phyloP scores from a whole-genome alignment of 2,113 vertebrate species.

The Acinonyx jubatus region DNA sequence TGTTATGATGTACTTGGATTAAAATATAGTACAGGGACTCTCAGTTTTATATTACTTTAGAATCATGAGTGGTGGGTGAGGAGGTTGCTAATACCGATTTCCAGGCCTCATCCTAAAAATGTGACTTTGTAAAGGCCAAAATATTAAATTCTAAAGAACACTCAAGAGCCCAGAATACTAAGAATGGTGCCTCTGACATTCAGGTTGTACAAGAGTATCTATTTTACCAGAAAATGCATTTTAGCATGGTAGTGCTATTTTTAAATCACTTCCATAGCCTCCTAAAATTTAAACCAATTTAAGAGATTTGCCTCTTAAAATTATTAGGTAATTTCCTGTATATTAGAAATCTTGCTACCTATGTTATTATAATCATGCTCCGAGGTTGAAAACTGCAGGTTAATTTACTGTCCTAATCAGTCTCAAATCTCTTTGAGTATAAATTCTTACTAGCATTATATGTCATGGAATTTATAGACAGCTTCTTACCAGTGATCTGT shows the following conservation, averaged over 20 bases:
- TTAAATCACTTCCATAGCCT: background rate
- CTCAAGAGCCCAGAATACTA: background rate
- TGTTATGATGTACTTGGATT: constrained; percentile 10
- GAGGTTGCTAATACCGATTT: background rate
- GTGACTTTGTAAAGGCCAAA: constrained; percentile 13
- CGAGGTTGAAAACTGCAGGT: constrained; percentile 2
- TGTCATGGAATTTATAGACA: constrained; percentile 25
- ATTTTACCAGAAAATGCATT: constrained; percentile 30
- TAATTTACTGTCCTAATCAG: constrained; percentile 46
- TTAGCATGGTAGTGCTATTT: constrained; percentile 13
- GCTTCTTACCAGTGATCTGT: constrained; percentile 12
- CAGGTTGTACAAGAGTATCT: background rate
- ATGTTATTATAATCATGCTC: constrained; percentile 35
- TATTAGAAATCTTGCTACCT: constrained; percentile 44
- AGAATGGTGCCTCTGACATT: constrained; percentile 31
- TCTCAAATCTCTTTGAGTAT: constrained; percentile 31
- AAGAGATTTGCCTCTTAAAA: constrained; percentile 1
- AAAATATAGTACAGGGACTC: background rate
- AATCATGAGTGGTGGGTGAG: background rate
- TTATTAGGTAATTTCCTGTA: constrained; percentile 2
- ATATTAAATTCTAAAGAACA: constrained; percentile 13
- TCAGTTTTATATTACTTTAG: constrained; percentile 25
- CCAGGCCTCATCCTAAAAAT: background rate
- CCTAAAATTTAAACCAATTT: constrained; percentile 49
- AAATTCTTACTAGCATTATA: constrained; percentile 37